Base-by-base conservation (phyloP, 2,797 vertebrate genomes). In the Pogoniulus pusillus region DNA sequence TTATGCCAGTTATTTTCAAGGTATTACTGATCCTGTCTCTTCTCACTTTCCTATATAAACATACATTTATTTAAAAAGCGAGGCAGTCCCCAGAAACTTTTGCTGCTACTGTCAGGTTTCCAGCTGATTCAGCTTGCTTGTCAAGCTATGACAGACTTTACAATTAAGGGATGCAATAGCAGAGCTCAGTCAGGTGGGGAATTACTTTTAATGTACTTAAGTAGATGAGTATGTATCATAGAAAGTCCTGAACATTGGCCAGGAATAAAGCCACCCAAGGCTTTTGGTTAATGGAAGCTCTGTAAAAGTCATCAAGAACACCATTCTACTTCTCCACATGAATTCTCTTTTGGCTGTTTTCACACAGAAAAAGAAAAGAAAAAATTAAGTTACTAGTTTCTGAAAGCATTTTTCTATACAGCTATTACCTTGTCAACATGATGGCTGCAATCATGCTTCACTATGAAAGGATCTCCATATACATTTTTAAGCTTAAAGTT, bases 371-470 rank as follows among this genome's bases (percentile, higher is more conserved):
- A 47, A 60, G 7, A 34, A 91, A 70, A 53, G 16, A 30, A 54
- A 53, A 54, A 82, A 82, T 89, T 91, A 96, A 96, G 94, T 96
- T 96, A 96, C 96, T 96, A 96, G 86, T 71, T 95, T 97, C 85
- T 96, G 93, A 96, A 96, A 96, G 95, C 93, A 96, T 77, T 96
- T 96, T 96, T 92, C 93, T 96, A 93, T 88, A 85, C 91, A 97
- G 93, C 89, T 96, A 97, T 96, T 97, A 98, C 97, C 97, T 97
- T 97, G 96, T 96, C 94, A 97, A 97, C 93, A 94, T 83, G 97
- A 97, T 87, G 97, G 95, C 95, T 97, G 95, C 96, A 98, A 95
- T 98, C 97, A 98, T 98, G 96, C 97, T 97, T 97, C 95, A 96
- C 92, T 96, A 96, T 87, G 95, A 96, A 91, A 95, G 88, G 90